Evolutionary conservation across 2,888 invertebrate genomes (phyloP).

Genomic region (Sesia bembeciformis): DNA sequence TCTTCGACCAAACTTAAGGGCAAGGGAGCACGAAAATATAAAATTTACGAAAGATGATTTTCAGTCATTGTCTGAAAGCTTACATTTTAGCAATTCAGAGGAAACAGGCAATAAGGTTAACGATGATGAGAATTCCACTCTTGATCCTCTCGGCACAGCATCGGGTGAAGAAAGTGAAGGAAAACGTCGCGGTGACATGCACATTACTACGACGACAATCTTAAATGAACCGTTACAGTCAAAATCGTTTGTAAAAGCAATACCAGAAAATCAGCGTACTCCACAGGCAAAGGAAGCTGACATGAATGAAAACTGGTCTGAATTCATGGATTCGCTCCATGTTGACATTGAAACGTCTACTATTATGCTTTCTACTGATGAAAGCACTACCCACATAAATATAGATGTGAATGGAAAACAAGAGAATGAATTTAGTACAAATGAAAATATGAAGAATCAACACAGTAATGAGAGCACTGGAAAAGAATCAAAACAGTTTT

Average conservation of each 20-base stretch:
- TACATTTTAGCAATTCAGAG: neutral
- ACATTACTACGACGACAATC: neutral
- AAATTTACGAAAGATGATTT: neutral
- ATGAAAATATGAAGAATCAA: neutral
- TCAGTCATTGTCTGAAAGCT: too few relatives aligned
- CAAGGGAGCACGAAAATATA: neutral
- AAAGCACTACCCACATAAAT: too few relatives aligned
- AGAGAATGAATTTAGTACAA: slow-evolving; percentile 2
- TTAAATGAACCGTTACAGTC: neutral
- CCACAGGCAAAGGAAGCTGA: neutral
- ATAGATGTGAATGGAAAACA: neutral
- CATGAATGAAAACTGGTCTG: neutral
- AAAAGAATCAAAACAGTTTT: slow-evolving; percentile 19
- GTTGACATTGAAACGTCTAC: too few relatives aligned
- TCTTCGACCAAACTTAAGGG: too few relatives aligned
- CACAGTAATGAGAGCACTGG: slow-evolving; percentile 6
- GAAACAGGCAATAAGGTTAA: neutral
- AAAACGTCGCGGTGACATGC: neutral
- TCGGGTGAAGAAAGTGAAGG: neutral
- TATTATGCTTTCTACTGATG: too few relatives aligned
- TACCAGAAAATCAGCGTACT: neutral
- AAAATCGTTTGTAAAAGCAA: neutral
- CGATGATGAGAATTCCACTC: neutral
- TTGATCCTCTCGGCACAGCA: neutral
- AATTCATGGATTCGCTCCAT: neutral